Evolutionary conservation across 2,113 vertebrate genomes (phyloP).

Genomic region (Neomonachus schauinslandi): DNA sequence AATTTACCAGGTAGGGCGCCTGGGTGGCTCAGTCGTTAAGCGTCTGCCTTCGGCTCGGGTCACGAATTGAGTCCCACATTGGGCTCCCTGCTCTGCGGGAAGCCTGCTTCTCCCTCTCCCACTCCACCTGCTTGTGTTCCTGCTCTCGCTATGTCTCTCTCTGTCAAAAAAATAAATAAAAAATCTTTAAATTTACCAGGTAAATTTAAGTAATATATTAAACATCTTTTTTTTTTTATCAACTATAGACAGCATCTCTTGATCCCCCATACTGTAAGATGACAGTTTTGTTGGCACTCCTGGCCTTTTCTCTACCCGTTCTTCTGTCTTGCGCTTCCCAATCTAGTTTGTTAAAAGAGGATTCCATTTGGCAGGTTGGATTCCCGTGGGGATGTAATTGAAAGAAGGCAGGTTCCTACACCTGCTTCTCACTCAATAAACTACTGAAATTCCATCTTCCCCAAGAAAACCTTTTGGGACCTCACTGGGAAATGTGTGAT

Average conservation of each 20-base stretch:
- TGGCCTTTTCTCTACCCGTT: neutral
- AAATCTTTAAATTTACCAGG: neutral
- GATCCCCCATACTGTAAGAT: neutral
- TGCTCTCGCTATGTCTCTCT: no score
- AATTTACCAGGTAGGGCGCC: neutral
- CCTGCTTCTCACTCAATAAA: constrained; percentile 19
- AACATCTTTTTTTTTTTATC: neutral
- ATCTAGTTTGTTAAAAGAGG: constrained; percentile 1
- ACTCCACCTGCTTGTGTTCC: no score
- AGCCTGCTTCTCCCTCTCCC: no score
- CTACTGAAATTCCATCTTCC: constrained; percentile 61
- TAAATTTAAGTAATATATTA: neutral
- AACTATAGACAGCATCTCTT: neutral
- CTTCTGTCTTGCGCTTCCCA: neutral
- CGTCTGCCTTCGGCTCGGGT: no score
- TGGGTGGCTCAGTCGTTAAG: no score
- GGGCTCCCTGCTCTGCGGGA: no score
- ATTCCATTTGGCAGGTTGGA: constrained; percentile 7
- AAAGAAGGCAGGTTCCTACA: constrained; percentile 1
- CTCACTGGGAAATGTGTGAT: neutral
- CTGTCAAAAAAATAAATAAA: no score
- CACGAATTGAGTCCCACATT: no score
- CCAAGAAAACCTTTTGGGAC: constrained; percentile 42
- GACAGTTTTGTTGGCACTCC: constrained; percentile 1
- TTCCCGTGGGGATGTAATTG: constrained; percentile 7